Conservation (phyloP, 2,113 vertebrate species). For the Atrichornis clamosus region DNA sequence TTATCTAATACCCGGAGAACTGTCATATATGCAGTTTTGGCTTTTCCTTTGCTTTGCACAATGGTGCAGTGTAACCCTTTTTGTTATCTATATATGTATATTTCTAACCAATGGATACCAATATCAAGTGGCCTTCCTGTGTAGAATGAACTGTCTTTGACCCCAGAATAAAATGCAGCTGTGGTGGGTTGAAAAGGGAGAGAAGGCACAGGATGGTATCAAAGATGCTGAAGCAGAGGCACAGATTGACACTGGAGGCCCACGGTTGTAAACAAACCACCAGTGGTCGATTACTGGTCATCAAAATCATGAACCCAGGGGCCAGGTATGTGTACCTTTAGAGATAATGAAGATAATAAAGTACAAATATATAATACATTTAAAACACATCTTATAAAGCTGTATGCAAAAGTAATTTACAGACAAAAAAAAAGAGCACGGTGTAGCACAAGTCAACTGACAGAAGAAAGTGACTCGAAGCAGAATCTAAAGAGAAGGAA, state of each 20-base stretch:
- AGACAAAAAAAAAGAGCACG: neutral
- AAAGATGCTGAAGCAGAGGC: neutral
- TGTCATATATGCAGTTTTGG: neutral
- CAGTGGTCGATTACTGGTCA: neutral
- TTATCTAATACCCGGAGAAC: neutral
- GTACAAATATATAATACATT: neutral
- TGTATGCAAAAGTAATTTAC: neutral
- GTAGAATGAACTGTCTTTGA: neutral
- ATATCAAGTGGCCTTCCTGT: neutral
- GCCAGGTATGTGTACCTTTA: neutral
- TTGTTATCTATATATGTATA: neutral
- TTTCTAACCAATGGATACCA: neutral
- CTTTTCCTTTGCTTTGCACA: neutral
- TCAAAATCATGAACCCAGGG: neutral
- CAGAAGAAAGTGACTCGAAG: neutral
- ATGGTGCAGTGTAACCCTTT: neutral
- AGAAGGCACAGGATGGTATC: neutral
- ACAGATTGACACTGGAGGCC: neutral
- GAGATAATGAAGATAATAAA: neutral
- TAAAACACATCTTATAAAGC: neutral
- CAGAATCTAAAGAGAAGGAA: neutral
- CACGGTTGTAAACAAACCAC: neutral
- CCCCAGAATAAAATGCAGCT: neutral
- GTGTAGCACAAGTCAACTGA: neutral
- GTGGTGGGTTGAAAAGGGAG: neutral